Conservation (phyloP, 2,888 invertebrate species). For the Achlya flavicornis region DNA sequence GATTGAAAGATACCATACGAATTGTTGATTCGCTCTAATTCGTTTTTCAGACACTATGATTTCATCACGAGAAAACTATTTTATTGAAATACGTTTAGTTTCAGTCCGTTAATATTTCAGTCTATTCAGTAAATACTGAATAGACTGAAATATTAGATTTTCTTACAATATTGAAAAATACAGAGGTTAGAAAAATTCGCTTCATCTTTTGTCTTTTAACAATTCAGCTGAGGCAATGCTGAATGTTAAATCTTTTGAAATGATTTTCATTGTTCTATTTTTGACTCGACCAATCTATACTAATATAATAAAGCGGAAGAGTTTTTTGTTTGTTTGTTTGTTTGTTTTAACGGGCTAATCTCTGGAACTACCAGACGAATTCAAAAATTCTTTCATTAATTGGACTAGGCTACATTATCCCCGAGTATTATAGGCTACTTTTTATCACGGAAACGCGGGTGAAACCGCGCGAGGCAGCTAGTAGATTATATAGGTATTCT, state of each 20-base stretch:
- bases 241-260: neutral
- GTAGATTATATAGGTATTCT: neutral
- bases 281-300: neutral
- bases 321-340: no score
- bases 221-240: neutral
- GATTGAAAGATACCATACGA: slow-evolving; percentile 30
- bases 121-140: no score
- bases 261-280: neutral
- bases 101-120: neutral
- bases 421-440: no score
- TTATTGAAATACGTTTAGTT: neutral
- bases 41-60: slow-evolving; percentile 18
- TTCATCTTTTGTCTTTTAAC: slow-evolving; percentile 1
- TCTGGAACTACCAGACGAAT: no score
- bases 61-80: neutral
- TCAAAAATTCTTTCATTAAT: no score
- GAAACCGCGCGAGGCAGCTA: no score
- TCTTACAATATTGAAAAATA: no score
- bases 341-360: no score
- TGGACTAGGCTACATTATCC: no score
- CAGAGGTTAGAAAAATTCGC: neutral
- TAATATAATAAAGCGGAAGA: no score
- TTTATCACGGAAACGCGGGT: no score
- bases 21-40: slow-evolving; percentile 23
- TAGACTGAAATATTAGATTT: no score